Evolutionary conservation across 2,888 invertebrate genomes (phyloP), one percentile per base, ranked within the genome.

Genomic region (Lasius platythorax): DNA sequence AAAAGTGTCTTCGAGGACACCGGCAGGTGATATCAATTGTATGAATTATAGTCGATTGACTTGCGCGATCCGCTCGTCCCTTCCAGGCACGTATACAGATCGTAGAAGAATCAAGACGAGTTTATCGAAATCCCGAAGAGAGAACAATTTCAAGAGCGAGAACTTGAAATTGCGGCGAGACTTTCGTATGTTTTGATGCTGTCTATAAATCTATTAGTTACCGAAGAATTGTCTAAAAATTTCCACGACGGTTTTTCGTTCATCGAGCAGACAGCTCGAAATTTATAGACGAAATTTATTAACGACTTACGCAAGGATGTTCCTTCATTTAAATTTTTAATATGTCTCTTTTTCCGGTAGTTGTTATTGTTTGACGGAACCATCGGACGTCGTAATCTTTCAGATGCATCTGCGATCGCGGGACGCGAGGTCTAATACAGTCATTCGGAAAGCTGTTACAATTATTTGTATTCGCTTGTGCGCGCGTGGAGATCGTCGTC

Each of bases 11-110:
- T 92, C 91, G 87, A 90, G 90, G 92, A 91, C 91, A 87, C 89
- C 79, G 87, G 93, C 94, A 94, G 94, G 94, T 94, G 94, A 94
- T 94, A 94, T 93, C 93, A 92, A 93, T 93, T 91, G 92, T 91
- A 92, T 89, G 93, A 93, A 93, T 94, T 93, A 93, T 87, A 85
- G 86, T 86, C 82, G 92, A 93, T 93, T 90, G 92, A 89, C 90
- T 92, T 84, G 81, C 78, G 84, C 83, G 82, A 56, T 37, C 75
- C 63, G 83, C 68, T 82, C 23, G 61, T 74, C n/a, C 66, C 70
- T 67, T 78, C 37, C 30, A 40, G 72, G 33, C 70, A 50, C 40
- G 68, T 56, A 46, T 56, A 46, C n/a, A 70, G 37, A 28, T 11
- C 37, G 43, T 28, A 23, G 40, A 53, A 18, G 18, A 66, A 78